Base-by-base conservation (phyloP, 1,140 invertebrate genomes). In the Homarus americanus region DNA sequence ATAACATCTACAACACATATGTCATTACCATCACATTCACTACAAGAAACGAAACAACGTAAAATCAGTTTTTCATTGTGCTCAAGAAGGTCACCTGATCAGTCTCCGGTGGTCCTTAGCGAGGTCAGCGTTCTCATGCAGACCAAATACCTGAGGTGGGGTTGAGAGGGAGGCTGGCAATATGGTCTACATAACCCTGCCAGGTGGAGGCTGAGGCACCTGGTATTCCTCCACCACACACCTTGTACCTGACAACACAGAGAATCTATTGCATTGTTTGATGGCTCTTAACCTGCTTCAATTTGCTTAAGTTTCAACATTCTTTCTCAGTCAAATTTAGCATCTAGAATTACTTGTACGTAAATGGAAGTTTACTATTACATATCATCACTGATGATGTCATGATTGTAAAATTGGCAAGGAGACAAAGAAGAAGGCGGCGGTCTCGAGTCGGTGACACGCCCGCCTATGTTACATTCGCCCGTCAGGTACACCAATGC, bases 381-480 rank as follows among this genome's bases (percentile, higher is more conserved):
- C 92, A 20, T 58, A 3, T 82, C 78, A 76, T 89, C 63, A 0
- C 83, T 34, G 28, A 92, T 82, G 7, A 97, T 95, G 24, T 96
- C 94, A 3, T 94, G 93, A 93, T 96, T 97, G 94, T 98, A 99
- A 94, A 97, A 93, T 96, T 97, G 86, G 95, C 95, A 15, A 99
- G 95, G 85, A 98, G 97, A 7, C 98, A 98, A 91, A 95, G 96
- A 24, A 99, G 95, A 3, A 97, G 97, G 80, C 98, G 95, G 76
- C 98, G 95, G 95, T 99, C 98, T 97, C 93, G 98, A 97, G 93
- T 99, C 98, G 0, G 98, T 99, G 0, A 99, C 98, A 93, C 97
- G 95, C 0, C 98, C 98, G 38, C 98, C 98, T 93, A 99, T 99
- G 95, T 99, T 99, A 93, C 98, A 99, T 95, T 99, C 98, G 15